Evolutionary conservation across 2,797 vertebrate genomes (phyloP).

Genomic region (Oreortyx pictus): DNA sequence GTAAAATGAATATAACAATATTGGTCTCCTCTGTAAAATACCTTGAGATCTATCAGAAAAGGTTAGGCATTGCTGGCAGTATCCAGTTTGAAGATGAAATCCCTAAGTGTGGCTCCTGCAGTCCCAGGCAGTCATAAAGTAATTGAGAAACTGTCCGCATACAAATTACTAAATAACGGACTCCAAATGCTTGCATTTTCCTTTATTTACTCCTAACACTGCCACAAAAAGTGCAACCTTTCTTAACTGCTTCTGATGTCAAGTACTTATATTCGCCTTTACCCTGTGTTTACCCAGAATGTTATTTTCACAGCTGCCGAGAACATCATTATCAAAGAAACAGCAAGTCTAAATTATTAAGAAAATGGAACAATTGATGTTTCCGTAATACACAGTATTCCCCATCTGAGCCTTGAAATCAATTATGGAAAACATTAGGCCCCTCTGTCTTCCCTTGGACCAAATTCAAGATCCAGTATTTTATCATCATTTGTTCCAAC

Average conservation of each 20-base stretch:
- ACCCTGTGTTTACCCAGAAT: background rate
- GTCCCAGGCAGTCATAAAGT: background rate
- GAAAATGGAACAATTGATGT: slow-evolving; percentile 60
- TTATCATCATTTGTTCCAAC: slow-evolving; percentile 46
- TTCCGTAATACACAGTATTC: slow-evolving; percentile 59
- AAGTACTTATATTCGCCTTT: background rate
- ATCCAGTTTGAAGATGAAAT: background rate
- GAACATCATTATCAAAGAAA: slow-evolving; percentile 27
- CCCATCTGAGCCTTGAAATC: slow-evolving; percentile 61
- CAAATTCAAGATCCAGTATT: slow-evolving; percentile 40
- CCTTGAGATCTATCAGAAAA: background rate
- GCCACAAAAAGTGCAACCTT: background rate
- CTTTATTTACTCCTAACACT: slow-evolving; percentile 15
- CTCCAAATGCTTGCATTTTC: background rate
- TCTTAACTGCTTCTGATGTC: background rate
- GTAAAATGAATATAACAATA: background rate
- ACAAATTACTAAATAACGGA: background rate
- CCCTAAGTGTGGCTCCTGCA: background rate
- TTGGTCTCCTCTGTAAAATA: background rate
- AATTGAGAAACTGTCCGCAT: background rate
- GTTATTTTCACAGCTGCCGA: slow-evolving; percentile 36
- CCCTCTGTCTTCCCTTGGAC: slow-evolving; percentile 60
- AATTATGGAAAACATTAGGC: slow-evolving; percentile 52
- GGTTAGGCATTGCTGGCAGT: background rate
- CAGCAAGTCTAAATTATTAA: slow-evolving; percentile 34